Base-by-base conservation (phyloP, 2,888 invertebrate species). In the Leptinotarsa haldemani region DNA sequence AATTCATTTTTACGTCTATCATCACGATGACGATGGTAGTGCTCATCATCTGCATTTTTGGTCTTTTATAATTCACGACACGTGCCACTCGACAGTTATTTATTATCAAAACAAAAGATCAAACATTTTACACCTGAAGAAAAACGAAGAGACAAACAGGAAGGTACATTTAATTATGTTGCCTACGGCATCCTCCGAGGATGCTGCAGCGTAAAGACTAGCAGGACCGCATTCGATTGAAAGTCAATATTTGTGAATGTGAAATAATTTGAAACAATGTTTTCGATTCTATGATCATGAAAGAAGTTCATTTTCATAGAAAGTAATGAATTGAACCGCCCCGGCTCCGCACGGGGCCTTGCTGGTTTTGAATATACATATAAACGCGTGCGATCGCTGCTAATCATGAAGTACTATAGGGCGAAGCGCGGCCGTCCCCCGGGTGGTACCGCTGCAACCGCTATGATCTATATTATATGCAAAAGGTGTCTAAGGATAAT, bases 81-180 rank as follows among this genome's bases (percentile, higher is more conserved):
- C 68, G 68, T 68, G 68, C 56, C 47, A 68, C 68, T 20, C 15
- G 68, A 68, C 68, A 68, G 68, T 68, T 68, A 56, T 68, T 47
- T 68, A 56, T 56, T 68, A 68, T 53, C 68, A 56, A 68, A 68
- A 68, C 68, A 68, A 68, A 56, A 50, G 40, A 68, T 56, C 68
- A 46, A 68, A 56, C 47, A 20, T 53, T 20, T 56, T 15, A 20
- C 56, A 56, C 13, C 22, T 67, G 53, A 40, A 67, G 66, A 53
- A n/a, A 52, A 53, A 53, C n/a, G 67, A 67, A 53, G 67, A 53
- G 16, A 30, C 67, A 30, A 40, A 30, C 40, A 68, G 56, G 53
- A 68, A 68, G 56, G 68, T 68, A 56, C 56, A 56, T 52, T 20
- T 53, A 53, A 67, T 67, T 67, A 53, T 20, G 40, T 56, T 56